Percentiles rank a stretch among this genome's conserved stretches.
Evolutionary conservation across 2,888 invertebrate species (phyloP).

Genomic region (Globia sparganii): DNA sequence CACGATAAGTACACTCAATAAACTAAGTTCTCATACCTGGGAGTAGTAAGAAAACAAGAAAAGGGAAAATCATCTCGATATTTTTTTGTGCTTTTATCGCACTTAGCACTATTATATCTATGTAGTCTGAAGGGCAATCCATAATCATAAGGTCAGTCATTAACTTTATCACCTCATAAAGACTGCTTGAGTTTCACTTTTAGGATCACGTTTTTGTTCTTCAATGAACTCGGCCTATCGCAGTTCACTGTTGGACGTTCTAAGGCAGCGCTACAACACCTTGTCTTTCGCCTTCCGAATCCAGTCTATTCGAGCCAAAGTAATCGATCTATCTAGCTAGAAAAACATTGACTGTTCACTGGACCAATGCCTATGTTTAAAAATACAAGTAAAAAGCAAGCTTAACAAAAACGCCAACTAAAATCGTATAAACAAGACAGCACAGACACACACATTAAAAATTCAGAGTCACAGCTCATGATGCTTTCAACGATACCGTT

Average conservation of each 20-base stretch:
- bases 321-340: not conserved
- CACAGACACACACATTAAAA: not conserved
- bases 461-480: not conserved
- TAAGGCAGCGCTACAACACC: not conserved
- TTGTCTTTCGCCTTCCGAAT: no score
- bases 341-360: not conserved
- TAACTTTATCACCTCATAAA: not conserved
- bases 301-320: not conserved
- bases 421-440: not conserved
- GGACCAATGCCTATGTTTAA: not conserved
- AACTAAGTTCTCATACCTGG: conserved; percentile 9
- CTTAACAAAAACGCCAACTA: no score
- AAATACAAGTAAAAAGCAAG: not conserved
- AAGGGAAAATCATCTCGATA: conserved; percentile 25
- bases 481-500: not conserved
- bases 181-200: not conserved
- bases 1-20: conserved; percentile 28
- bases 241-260: not conserved
- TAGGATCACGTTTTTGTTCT: not conserved
- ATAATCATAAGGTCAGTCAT: not conserved
- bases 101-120: not conserved
- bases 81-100: conserved; percentile 11
- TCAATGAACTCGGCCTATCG: not conserved
- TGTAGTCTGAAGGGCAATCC: conserved; percentile 2
- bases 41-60: conserved; percentile 18